phyloP scores from a whole-genome alignment of 2,113 vertebrate genomes.

The Salvelinus alpinus region DNA sequence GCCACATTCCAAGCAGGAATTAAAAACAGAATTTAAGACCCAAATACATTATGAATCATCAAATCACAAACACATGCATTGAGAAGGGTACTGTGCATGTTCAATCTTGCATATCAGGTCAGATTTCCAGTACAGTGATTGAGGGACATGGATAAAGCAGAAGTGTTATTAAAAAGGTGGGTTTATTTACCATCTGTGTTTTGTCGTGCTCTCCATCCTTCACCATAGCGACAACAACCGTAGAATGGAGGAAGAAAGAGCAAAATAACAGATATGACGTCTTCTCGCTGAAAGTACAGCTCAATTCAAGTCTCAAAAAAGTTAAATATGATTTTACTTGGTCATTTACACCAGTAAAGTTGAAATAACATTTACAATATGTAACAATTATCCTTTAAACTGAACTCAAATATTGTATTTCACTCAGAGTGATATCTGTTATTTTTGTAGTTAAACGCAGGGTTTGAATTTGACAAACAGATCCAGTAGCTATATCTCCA shows the following conservation, averaged over 20 bases:
- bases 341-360: not conserved
- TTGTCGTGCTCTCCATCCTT: conserved; percentile 82
- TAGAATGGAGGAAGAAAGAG: conserved; percentile 67
- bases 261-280: conserved; percentile 66
- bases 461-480: not conserved
- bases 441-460: not conserved
- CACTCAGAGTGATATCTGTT: not conserved
- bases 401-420: not conserved
- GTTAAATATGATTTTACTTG: not conserved
- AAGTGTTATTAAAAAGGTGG: conserved; percentile 53
- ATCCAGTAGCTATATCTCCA: too few species aligned
- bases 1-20: conserved; percentile 36
- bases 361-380: not conserved
- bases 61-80: conserved; percentile 58
- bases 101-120: conserved; percentile 35
- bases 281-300: not conserved
- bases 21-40: conserved; percentile 38
- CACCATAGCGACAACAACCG: conserved; percentile 71
- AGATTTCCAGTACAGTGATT: conserved; percentile 34
- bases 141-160: conserved; percentile 39
- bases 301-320: not conserved
- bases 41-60: conserved; percentile 36
- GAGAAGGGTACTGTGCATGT: conserved; percentile 33
- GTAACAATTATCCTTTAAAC: too few species aligned
- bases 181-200: conserved; percentile 81